phyloP scores from a whole-genome alignment of 2,797 vertebrate genomes.

The Linurgus olivaceus region DNA sequence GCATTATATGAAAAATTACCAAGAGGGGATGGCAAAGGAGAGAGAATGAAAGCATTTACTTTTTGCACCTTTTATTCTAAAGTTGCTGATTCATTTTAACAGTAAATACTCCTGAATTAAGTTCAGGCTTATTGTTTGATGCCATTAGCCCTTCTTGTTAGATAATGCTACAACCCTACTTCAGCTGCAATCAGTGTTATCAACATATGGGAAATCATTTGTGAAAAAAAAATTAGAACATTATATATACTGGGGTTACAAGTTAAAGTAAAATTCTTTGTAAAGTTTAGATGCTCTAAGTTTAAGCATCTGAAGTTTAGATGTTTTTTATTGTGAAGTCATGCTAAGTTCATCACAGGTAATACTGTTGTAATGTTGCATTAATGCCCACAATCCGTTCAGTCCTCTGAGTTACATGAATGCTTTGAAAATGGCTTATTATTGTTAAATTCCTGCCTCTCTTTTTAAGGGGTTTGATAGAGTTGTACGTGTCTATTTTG shows the following conservation, averaged over 20 bases:
- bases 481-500: not conserved
- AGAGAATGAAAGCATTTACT: not conserved
- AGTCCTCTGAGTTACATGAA: not conserved
- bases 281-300: not conserved
- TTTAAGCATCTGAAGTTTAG: not conserved
- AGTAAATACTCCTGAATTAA: not conserved
- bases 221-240: not conserved
- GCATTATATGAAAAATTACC: not conserved
- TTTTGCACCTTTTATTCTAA: not conserved
- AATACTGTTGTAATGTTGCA: not conserved
- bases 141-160: not conserved
- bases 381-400: not conserved
- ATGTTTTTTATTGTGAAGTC: not conserved
- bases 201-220: not conserved
- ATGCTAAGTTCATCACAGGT: not conserved
- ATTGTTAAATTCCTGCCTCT: not conserved
- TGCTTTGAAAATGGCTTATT: conserved; percentile 31
- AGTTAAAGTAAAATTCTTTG: not conserved
- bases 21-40: not conserved
- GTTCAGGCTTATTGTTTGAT: not conserved
- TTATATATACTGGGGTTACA: not conserved
- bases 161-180: not conserved
- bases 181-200: not conserved
- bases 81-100: not conserved
- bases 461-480: not conserved